Percentiles rank a stretch among this genome's conserved stretches.
Conservation (phyloP, 2,797 vertebrate species). For the Remorina albescens region DNA sequence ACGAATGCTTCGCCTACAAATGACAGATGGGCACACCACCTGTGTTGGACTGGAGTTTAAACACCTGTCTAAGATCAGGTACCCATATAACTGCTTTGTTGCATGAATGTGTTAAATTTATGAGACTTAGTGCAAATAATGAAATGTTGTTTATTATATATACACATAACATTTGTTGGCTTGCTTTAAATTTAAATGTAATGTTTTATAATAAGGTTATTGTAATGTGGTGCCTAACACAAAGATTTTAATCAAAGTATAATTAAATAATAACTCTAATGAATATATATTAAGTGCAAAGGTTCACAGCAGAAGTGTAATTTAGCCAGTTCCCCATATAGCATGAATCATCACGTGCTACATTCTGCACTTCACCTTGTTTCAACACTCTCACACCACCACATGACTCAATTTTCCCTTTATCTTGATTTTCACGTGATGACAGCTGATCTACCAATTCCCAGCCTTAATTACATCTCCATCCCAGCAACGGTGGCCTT, state of each 20-base stretch:
- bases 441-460: conserved; percentile 80
- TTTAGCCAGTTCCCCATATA: conserved; percentile 5
- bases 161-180: not conserved
- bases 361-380: conserved; percentile 36
- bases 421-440: conserved; percentile 76
- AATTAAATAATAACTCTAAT: not conserved
- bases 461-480: conserved; percentile 80
- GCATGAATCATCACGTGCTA: conserved; percentile 23
- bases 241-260: no score
- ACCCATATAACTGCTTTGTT: conserved; percentile 40
- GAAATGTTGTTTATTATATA: not conserved
- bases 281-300: not conserved
- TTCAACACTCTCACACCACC: conserved; percentile 53
- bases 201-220: no score
- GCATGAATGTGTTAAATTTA: conserved; percentile 4
- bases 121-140: not conserved
- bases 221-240: no score
- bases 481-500: conserved; percentile 80
- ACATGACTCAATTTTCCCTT: conserved; percentile 65
- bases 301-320: not conserved
- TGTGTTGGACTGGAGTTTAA: conserved; percentile 94
- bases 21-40: conserved; percentile 96
- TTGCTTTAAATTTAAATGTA: no score
- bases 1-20: conserved; percentile 95
- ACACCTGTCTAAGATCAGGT: conserved; percentile 97